Percentiles rank a stretch among this genome's conserved stretches.
phyloP scores from a whole-genome alignment of 2,113 vertebrate species.

The Sceloporus undulatus region DNA sequence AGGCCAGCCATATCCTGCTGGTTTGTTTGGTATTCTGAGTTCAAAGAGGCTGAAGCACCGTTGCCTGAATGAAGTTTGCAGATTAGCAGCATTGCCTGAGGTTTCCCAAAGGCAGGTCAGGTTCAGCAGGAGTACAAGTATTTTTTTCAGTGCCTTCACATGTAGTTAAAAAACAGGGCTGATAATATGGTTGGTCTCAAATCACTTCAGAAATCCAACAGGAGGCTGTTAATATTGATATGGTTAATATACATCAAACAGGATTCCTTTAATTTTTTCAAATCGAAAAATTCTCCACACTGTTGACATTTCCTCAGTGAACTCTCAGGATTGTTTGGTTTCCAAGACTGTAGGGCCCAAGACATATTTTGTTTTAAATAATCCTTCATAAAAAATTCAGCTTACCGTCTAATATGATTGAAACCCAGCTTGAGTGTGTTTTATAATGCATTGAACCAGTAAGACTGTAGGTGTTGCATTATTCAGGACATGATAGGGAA shows the following conservation, averaged over 20 bases:
- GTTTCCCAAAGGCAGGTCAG: conserved; percentile 66
- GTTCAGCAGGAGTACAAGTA: conserved; percentile 64
- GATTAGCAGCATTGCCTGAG: conserved; percentile 37
- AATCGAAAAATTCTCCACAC: conserved; percentile 76
- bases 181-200: conserved; percentile 66
- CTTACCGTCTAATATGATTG: conserved; percentile 85
- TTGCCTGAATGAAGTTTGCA: conserved; percentile 46
- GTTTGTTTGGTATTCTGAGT: neutral
- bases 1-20: conserved; percentile 11
- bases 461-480: conserved; percentile 82
- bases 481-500: conserved; percentile 81
- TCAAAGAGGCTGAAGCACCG: conserved; percentile 1
- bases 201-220: conserved; percentile 75
- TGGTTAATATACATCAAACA: conserved; percentile 81
- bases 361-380: conserved; percentile 86
- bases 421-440: conserved; percentile 82
- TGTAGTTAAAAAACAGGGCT: conserved; percentile 76
- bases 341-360: conserved; percentile 78
- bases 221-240: conserved; percentile 85
- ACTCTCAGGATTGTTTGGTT: conserved; percentile 84
- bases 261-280: conserved; percentile 78
- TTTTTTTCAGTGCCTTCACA: conserved; percentile 59
- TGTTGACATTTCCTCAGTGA: conserved; percentile 83
- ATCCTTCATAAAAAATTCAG: conserved; percentile 87
- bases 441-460: conserved; percentile 87